Evolutionary conservation across 2,797 vertebrate species (phyloP).

Genomic region (Fistularia tabacaria): DNA sequence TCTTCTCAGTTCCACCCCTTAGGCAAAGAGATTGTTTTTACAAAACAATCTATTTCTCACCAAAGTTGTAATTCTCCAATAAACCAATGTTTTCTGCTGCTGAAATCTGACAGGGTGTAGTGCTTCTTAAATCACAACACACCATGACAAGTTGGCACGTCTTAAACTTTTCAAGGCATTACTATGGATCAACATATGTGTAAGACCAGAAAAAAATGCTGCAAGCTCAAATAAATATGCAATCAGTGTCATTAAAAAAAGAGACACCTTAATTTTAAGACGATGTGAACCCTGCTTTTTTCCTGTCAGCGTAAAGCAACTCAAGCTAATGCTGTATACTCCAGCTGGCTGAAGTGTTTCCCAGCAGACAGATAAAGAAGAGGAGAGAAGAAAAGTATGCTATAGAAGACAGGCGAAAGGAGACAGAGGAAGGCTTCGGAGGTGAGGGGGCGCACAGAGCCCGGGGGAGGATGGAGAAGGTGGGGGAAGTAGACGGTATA

Average conservation of each 20-base stretch:
- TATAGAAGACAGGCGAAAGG: conserved; percentile 17
- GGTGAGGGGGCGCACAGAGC: conserved; percentile 22
- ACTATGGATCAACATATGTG: neutral
- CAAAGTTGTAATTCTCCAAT: conserved; percentile 54
- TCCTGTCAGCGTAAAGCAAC: neutral
- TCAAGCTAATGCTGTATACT: conserved; percentile 5
- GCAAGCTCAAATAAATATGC: too few relatives aligned
- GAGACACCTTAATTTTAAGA: too few relatives aligned
- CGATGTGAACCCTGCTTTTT: neutral
- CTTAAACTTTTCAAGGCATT: neutral
- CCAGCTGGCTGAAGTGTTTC: conserved; percentile 4
- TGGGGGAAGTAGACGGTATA: conserved; percentile 39
- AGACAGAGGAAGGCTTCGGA: conserved; percentile 19
- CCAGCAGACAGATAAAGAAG: conserved; percentile 10
- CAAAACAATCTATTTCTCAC: conserved; percentile 61
- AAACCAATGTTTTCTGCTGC: conserved; percentile 37
- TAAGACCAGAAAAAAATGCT: too few relatives aligned
- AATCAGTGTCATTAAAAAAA: too few relatives aligned
- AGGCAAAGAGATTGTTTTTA: conserved; percentile 65
- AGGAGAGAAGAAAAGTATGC: conserved; percentile 7
- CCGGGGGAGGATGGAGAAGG: conserved; percentile 44
- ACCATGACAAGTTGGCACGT: conserved; percentile 25
- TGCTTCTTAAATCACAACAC: conserved; percentile 40
- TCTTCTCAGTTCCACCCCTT: conserved; percentile 50
- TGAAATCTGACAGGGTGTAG: conserved; percentile 52